A percentile compares a stretch with the other conserved stretches of the same genome.
Conservation (phyloP, 2,797 vertebrate species). For the Crypturellus tataupa region DNA sequence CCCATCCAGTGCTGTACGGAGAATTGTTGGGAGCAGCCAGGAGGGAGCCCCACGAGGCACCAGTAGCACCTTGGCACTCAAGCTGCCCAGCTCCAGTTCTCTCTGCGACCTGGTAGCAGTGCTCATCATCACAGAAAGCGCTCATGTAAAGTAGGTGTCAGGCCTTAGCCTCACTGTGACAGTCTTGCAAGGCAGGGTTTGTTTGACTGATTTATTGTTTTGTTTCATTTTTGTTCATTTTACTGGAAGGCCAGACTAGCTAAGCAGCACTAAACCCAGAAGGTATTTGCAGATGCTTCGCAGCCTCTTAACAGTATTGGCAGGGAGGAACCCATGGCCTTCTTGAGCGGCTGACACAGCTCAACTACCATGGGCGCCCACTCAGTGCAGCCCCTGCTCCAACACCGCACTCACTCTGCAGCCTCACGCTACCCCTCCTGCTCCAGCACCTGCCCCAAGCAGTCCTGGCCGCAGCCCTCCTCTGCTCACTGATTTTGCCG, state of each 20-base stretch:
- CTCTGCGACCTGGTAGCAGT: background rate
- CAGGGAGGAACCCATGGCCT: background rate
- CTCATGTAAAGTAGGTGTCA: background rate
- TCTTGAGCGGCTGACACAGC: background rate
- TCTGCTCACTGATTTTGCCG: too few relatives aligned
- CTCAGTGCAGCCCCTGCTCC: too few relatives aligned
- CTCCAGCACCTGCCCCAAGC: too few relatives aligned
- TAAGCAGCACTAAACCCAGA: background rate
- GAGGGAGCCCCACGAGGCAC: background rate
- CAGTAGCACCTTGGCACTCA: background rate
- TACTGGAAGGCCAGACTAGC: background rate
- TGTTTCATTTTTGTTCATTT: background rate
- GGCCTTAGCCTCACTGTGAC: background rate
- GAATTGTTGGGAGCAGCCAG: fast-evolving
- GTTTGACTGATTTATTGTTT: too few relatives aligned
- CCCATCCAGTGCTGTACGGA: background rate
- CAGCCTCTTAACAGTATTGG: too few relatives aligned
- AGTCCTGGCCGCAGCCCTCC: background rate
- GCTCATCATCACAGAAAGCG: background rate
- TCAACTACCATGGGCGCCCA: background rate
- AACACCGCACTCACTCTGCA: background rate
- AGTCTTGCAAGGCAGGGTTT: background rate
- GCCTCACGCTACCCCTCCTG: background rate
- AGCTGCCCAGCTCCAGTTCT: background rate
- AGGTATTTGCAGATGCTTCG: too few relatives aligned